Percentiles rank a stretch among this genome's conserved stretches.
Conservation (phyloP, 2,113 vertebrate species). For the Ophiodon elongatus region DNA sequence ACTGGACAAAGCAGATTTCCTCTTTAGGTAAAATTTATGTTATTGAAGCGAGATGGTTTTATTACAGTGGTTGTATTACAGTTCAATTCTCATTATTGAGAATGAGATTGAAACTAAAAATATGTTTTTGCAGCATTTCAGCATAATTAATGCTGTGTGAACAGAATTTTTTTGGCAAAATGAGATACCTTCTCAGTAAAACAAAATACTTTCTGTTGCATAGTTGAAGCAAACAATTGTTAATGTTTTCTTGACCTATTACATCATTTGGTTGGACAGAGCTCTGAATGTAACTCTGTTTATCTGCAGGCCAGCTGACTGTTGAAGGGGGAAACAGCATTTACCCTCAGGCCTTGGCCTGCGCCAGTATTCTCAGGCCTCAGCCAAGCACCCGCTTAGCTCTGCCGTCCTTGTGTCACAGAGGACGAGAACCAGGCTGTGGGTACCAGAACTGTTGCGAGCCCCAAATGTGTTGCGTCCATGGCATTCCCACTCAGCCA, state of each 20-base stretch:
- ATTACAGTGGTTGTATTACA: background rate
- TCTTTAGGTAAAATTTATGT: conserved; percentile 85
- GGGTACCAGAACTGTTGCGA: conserved; percentile 86
- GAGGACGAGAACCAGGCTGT: conserved; percentile 82
- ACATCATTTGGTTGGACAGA: background rate
- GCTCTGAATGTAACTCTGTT: conserved; percentile 30
- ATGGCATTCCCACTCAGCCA: conserved; percentile 81
- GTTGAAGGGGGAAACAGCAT: conserved; percentile 87
- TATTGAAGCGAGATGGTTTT: background rate
- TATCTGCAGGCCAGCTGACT: conserved; percentile 88
- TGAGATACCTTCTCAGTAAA: background rate
- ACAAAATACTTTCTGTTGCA: background rate
- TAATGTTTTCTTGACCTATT: background rate
- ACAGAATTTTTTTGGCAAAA: background rate
- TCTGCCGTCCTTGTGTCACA: conserved; percentile 83
- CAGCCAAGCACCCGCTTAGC: conserved; percentile 86
- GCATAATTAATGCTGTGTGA: background rate
- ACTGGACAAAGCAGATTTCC: conserved; percentile 96
- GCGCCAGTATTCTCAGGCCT: conserved; percentile 84
- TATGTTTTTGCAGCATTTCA: background rate
- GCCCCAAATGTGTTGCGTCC: conserved; percentile 88
- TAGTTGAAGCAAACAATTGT: background rate
- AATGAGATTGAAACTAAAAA: background rate
- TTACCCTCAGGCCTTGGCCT: conserved; percentile 84
- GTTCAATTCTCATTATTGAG: background rate